Base-by-base conservation (phyloP, 2,113 vertebrate species). In the Eidolon helvum region DNA sequence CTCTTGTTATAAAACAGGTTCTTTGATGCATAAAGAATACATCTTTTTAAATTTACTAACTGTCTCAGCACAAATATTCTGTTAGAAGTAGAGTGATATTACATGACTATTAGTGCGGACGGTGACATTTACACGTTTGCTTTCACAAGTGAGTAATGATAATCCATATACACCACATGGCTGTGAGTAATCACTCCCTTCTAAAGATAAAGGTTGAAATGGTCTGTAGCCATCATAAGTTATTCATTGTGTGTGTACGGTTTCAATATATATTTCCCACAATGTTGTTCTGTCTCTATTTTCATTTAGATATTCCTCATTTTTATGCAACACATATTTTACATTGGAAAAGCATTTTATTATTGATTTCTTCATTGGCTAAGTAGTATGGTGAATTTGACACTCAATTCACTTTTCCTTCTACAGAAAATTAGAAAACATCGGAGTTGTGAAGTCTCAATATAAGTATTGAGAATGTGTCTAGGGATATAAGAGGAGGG, bases 181-280 rank as follows among this genome's bases (percentile, higher is more conserved):
- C 63, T 90, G 63, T 83, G 95, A 98, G 86, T 97, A 97, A 98
- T 98, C 83, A 71, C 86, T 98, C 53, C 45, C 69, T 97, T 94
- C 94, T 63, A 95, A 93, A 98, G 94, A 97, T 96, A 98, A 98
- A 98, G 97, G 96, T 98, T 98, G 97, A 90, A 95, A 68, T 53
- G 87, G 84, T 97, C 92, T 98, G 90, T 43, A 97, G 90, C 89
- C 90, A 61, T 98, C 94, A 61, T 91, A 93, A 97, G 92, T 96
- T 97, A 93, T 98, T 97, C 97, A 94, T 18, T 55, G 48, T 89
- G 77, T 97, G 50, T 92, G 55, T 72, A 66, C 59, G 94, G 2
- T 21, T 97, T 97, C 40, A 94, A 83, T 93, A 78, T 94, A 11
- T 74, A 89, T 88, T 94, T 96, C 38, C 68, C 43, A 90, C 10